Evolutionary conservation across 2,888 invertebrate genomes (phyloP).

Genomic region (Caenorhabditis wallacei): DNA sequence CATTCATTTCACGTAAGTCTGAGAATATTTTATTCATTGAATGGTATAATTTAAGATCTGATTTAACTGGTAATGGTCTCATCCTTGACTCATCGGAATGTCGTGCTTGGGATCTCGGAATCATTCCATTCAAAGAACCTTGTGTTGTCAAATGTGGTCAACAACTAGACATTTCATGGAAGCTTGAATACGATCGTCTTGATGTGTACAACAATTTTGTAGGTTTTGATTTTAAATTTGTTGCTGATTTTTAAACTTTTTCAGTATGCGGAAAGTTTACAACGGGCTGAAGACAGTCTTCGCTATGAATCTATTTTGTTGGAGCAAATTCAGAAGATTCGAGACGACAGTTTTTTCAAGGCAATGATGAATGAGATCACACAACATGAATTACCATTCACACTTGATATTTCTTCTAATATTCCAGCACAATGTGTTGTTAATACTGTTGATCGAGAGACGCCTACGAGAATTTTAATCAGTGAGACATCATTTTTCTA

Average conservation of each 20-base stretch:
- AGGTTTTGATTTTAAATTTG: constrained; percentile 4
- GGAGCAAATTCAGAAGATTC: constrained; percentile 40
- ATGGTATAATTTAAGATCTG: constrained; percentile 17
- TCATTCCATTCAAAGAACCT: constrained; percentile 64
- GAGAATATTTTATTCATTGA: no score
- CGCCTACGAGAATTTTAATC: constrained; percentile 2
- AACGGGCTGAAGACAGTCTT: constrained; percentile 11
- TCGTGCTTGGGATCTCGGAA: constrained; percentile 67
- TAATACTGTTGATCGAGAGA: background rate
- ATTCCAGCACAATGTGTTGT: constrained; percentile 28
- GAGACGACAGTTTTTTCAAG: constrained; percentile 53
- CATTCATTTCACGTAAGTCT: constrained; percentile 41
- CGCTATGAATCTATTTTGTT: constrained; percentile 27
- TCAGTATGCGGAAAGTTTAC: constrained; percentile 38
- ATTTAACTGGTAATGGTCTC: constrained; percentile 29
- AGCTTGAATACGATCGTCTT: constrained; percentile 12
- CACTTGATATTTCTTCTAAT: constrained; percentile 12
- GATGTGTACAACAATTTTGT: constrained; percentile 50
- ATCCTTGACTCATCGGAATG: constrained; percentile 22
- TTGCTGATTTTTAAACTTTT: no score
- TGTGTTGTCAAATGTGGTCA: constrained; percentile 23
- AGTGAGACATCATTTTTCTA: background rate
- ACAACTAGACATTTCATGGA: constrained; percentile 5
- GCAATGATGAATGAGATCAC: constrained; percentile 40
- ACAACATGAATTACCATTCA: background rate